A percentile compares a stretch with the other conserved stretches of the same genome.
Evolutionary conservation across 2,113 vertebrate genomes (phyloP).

Genomic region (Ictalurus punctatus): DNA sequence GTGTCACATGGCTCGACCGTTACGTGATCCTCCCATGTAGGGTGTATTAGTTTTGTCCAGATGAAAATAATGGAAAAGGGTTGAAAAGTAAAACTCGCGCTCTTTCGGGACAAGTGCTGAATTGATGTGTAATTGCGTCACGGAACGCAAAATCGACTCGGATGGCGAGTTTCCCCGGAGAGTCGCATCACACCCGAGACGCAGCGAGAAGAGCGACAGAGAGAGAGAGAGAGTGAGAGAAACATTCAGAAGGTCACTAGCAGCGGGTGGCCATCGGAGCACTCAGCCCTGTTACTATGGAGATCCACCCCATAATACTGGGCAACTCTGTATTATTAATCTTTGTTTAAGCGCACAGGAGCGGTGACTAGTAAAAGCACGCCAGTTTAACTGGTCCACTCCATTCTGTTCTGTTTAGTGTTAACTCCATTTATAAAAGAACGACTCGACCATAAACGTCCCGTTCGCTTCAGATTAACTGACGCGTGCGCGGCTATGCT

Average conservation of each 20-base stretch:
- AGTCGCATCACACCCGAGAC: conserved; percentile 5
- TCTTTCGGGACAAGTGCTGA: neutral
- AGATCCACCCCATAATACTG: conserved; percentile 53
- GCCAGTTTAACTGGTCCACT: neutral
- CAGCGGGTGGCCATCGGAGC: conserved; percentile 75
- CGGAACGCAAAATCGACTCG: neutral
- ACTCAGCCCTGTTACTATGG: conserved; percentile 65
- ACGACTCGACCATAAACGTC: neutral
- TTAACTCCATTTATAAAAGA: conserved; percentile 3
- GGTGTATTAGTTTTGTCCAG: neutral
- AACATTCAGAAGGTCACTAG: conserved; percentile 80
- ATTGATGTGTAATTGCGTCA: neutral
- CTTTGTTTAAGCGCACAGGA: neutral
- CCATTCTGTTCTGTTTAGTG: neutral
- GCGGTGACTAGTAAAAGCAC: neutral
- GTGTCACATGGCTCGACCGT: neutral
- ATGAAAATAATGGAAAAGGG: neutral
- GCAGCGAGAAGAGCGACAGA: neutral
- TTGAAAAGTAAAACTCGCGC: neutral
- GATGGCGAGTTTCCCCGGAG: neutral
- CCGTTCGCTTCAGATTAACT: neutral
- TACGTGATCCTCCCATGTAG: neutral
- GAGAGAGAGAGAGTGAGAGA: conserved; percentile 38
- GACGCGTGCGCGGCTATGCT: neutral
- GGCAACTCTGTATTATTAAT: conserved; percentile 41